Evolutionary conservation across 2,797 vertebrate species (phyloP).

Genomic region (Apogon talboti): DNA sequence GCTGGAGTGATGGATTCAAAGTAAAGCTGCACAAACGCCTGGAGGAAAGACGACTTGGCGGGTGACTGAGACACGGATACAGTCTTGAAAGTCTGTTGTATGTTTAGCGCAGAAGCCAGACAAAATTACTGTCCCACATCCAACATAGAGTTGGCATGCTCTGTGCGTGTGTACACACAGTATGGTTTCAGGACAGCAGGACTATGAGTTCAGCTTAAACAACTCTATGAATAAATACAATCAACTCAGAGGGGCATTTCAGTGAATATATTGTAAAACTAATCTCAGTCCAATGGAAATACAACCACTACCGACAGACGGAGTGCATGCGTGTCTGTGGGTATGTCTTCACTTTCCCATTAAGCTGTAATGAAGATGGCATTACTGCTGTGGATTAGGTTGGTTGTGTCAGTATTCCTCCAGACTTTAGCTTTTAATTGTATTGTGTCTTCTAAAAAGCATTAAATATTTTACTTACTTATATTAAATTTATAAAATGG

Average conservation of each 20-base stretch:
- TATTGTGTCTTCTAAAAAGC: constrained; percentile 2
- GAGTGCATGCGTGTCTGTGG: constrained; percentile 9
- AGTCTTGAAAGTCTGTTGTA: constrained; percentile 36
- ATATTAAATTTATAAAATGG: no score
- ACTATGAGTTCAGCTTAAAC: constrained; percentile 36
- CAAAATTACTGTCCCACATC: constrained; percentile 51
- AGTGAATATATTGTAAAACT: constrained; percentile 31
- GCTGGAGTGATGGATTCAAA: constrained; percentile 16
- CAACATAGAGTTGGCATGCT: constrained; percentile 41
- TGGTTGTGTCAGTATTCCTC: constrained; percentile 48
- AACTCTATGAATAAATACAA: constrained; percentile 40
- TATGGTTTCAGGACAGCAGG: constrained; percentile 35
- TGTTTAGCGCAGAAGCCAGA: constrained; percentile 49
- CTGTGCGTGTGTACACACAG: constrained; percentile 11
- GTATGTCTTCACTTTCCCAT: constrained; percentile 17
- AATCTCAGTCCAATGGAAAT: constrained; percentile 42
- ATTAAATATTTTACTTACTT: neutral
- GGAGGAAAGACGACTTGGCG: constrained; percentile 18
- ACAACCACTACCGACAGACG: no score
- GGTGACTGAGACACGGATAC: constrained; percentile 23
- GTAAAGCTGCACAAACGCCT: constrained; percentile 22
- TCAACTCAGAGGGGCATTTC: constrained; percentile 20
- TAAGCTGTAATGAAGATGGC: constrained; percentile 45
- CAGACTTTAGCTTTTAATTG: constrained; percentile 32
- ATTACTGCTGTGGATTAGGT: constrained; percentile 50